phyloP scores from a whole-genome alignment of 2,888 invertebrate species.

The Brachynemurus nebulosus region DNA sequence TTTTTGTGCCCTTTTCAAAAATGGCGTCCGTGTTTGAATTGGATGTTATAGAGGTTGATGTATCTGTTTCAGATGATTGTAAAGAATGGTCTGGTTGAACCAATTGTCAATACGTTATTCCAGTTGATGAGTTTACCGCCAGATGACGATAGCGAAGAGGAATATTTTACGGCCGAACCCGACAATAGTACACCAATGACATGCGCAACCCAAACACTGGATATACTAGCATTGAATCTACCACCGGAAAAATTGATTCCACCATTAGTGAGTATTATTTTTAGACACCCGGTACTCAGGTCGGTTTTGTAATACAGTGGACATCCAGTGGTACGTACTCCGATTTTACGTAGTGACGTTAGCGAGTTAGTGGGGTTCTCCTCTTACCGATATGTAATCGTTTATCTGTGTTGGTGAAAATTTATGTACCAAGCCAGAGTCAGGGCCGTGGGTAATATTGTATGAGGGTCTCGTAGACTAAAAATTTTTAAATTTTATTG shows the following conservation, averaged over 20 bases:
- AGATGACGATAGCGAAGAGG: constrained; percentile 46
- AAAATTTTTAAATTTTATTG: not conserved
- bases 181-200: constrained; percentile 50
- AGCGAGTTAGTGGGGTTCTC: no score
- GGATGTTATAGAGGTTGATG: no score
- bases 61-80: constrained; percentile 35
- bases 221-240: constrained; percentile 55
- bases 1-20: no score
- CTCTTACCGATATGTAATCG: no score
- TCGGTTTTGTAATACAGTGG: not conserved
- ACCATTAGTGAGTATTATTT: constrained; percentile 37
- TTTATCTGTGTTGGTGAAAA: no score
- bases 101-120: constrained; percentile 52
- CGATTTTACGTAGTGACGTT: no score
- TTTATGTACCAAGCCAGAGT: no score
- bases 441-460: no score
- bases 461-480: no score
- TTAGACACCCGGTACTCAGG: not conserved
- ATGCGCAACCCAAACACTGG: constrained; percentile 59
- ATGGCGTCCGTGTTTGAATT: no score
- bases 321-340: no score
- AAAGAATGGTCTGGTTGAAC: constrained; percentile 55
- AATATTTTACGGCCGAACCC: constrained; percentile 46
- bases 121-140: constrained; percentile 49
- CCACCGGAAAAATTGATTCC: constrained; percentile 65